Evolutionary conservation across 2,888 invertebrate species (phyloP).

Genomic region (Sinelater perroti): DNA sequence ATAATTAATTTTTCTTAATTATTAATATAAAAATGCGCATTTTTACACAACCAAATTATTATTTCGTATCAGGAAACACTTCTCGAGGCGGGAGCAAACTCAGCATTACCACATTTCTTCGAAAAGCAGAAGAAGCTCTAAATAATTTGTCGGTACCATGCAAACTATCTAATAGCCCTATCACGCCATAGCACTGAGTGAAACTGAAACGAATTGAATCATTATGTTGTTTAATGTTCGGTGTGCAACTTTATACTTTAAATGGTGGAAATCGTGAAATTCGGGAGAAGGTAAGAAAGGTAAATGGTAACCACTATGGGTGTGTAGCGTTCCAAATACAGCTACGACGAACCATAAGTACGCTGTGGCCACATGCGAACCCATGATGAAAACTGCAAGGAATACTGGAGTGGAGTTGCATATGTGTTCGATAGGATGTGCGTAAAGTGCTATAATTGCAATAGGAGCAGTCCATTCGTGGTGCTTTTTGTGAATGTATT

Average conservation of each 20-base stretch:
- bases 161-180: conserved; percentile 81
- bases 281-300: conserved; percentile 68
- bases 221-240: not conserved
- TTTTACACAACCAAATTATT: too few relatives aligned
- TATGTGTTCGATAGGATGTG: conserved; percentile 81
- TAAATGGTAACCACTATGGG: conserved; percentile 83
- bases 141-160: conserved; percentile 85
- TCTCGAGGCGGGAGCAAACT: conserved; percentile 73
- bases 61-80: conserved; percentile 73
- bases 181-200: conserved; percentile 83
- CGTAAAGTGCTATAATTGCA: conserved; percentile 82
- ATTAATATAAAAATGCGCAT: too few relatives aligned
- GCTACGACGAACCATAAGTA: conserved; percentile 84
- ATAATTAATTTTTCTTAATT: too few relatives aligned
- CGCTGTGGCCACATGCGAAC: conserved; percentile 77
- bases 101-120: conserved; percentile 77
- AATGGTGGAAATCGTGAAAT: conserved; percentile 88
- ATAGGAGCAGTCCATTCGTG: conserved; percentile 91
- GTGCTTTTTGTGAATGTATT: conserved; percentile 84
- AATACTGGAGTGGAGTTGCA: conserved; percentile 81
- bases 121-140: conserved; percentile 74
- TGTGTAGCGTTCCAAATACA: conserved; percentile 80
- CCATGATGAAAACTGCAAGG: conserved; percentile 76
- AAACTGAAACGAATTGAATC: conserved; percentile 69
- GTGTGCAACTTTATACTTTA: conserved; percentile 68